These are phyloP conservation scores for Podarcis lilfordi DNA, from an alignment of 2,797 vertebrate species.

Conservation along the genomic window DNA sequence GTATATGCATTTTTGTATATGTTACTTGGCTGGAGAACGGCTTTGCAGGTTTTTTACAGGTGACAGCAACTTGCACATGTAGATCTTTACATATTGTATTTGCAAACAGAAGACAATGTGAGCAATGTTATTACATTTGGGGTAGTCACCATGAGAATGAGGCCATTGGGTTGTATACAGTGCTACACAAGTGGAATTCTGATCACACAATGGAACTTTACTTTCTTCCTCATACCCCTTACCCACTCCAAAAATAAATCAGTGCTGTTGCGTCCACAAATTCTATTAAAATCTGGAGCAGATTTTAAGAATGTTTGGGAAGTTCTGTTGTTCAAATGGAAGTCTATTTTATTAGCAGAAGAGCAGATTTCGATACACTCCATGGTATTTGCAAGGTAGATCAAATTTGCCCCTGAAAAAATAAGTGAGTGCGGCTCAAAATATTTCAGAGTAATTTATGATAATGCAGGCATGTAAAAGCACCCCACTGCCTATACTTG, in stretches of 20 bases:
- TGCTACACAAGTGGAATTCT: too few species aligned
- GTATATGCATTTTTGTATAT: too few species aligned
- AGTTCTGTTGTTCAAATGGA: too few species aligned
- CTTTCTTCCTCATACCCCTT: too few species aligned
- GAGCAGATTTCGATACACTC: too few species aligned
- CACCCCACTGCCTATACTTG: neutral
- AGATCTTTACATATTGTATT: neutral
- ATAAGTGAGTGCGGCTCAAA: neutral
- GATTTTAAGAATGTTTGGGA: too few species aligned
- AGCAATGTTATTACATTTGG: neutral
- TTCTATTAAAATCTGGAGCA: too few species aligned
- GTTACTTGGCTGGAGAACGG: too few species aligned
- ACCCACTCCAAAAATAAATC: too few species aligned
- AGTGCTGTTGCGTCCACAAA: too few species aligned
- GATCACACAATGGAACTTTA: too few species aligned
- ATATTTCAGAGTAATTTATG: neutral
- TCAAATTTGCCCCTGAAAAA: neutral
- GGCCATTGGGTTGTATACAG: neutral
- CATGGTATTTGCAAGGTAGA: neutral
- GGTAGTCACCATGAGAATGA: slow-evolving; percentile 1
- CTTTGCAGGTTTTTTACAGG: neutral
- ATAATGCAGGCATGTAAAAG: neutral
- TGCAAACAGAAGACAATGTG: neutral
- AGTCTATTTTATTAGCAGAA: too few species aligned
- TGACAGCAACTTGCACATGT: neutral